Conservation (phyloP, 2,888 invertebrate genomes). For the Leistus spinibarbis region DNA sequence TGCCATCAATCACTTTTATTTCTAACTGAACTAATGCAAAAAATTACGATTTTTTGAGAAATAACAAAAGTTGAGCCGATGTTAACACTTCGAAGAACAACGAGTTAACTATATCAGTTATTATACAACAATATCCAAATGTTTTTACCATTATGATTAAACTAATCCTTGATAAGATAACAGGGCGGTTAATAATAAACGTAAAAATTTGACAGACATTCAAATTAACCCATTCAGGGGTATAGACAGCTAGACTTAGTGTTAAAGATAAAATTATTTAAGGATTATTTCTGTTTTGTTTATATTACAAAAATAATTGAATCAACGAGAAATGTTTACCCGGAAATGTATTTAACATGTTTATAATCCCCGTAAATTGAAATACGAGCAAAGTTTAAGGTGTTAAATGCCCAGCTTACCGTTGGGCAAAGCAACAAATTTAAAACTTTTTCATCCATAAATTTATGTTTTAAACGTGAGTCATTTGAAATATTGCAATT, state of each 20-base stretch:
- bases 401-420: not conserved
- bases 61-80: not conserved
- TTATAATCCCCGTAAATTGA: too few relatives aligned
- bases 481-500: not conserved
- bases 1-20: not conserved
- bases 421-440: not conserved
- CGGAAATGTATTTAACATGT: too few relatives aligned
- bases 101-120: not conserved
- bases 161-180: not conserved
- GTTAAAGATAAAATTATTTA: too few relatives aligned
- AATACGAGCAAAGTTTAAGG: not conserved
- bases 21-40: not conserved
- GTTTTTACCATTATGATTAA: not conserved
- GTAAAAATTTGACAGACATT: not conserved
- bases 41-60: too few relatives aligned
- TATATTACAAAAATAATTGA: too few relatives aligned
- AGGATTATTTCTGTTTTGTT: too few relatives aligned
- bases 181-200: not conserved
- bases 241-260: too few relatives aligned
- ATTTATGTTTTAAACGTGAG: not conserved
- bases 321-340: too few relatives aligned
- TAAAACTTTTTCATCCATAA: too few relatives aligned
- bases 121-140: not conserved
- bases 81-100: not conserved
- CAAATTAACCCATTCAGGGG: too few relatives aligned